These are phyloP conservation scores for Physocephala rufipes DNA, from an alignment of 2,888 invertebrate species.

Conservation along the genomic window DNA sequence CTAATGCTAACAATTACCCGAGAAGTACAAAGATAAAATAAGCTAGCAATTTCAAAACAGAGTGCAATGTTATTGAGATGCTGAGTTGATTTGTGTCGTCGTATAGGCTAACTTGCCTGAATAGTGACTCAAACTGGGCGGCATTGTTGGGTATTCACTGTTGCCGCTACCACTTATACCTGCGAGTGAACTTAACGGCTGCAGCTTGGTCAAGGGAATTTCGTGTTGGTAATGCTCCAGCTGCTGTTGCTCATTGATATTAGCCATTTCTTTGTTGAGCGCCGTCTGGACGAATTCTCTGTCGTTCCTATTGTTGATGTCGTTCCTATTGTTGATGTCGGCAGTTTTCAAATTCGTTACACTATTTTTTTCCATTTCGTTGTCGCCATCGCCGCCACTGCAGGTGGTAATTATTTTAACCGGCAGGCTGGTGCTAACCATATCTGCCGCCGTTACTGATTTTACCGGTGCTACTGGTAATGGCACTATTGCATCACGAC, in stretches of 20 bases:
- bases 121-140: constrained; percentile 73
- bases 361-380: constrained; percentile 28
- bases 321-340: constrained; percentile 34
- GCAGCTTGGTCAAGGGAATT: constrained; percentile 68
- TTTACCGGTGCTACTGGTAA: not conserved
- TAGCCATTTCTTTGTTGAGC: constrained; percentile 21
- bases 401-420: constrained; percentile 44
- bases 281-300: constrained; percentile 27
- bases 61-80: not conserved
- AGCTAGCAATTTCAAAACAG: no score
- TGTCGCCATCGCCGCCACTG: constrained; percentile 39
- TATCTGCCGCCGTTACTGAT: constrained; percentile 45
- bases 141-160: constrained; percentile 69
- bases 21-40: no score
- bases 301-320: constrained; percentile 53
- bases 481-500: constrained; percentile 36
- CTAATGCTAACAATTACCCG: not conserved
- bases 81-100: not conserved
- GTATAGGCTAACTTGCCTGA: constrained; percentile 54
- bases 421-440: constrained; percentile 50
- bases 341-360: constrained; percentile 28
- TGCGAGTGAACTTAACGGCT: constrained; percentile 63
- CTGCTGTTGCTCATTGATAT: constrained; percentile 27
- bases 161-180: constrained; percentile 53
- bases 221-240: constrained; percentile 29